These are phyloP conservation scores for Diplazon laetatorius DNA, from an alignment of 2,888 invertebrate genomes.

Conservation along the genomic window DNA sequence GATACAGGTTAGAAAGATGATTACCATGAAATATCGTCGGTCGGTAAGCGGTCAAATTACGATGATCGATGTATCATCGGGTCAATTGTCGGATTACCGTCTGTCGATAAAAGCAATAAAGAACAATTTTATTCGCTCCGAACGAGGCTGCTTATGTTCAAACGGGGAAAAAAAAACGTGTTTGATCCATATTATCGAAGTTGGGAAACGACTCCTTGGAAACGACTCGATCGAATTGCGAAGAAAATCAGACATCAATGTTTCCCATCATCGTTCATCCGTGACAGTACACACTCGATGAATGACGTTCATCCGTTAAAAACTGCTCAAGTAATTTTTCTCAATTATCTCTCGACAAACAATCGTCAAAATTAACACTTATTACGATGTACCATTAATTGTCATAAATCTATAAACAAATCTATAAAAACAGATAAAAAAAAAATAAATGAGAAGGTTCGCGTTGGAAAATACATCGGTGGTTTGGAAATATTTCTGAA, in stretches of 20 bases:
- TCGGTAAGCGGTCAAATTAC: no score
- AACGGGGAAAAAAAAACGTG: constrained; percentile 26
- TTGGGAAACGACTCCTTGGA: constrained; percentile 61
- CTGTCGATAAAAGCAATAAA: no score
- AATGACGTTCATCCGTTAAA: constrained; percentile 35
- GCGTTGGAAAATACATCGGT: neutral
- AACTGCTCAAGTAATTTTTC: constrained; percentile 18
- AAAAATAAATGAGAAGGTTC: neutral
- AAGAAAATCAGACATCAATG: constrained; percentile 46
- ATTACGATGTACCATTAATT: neutral
- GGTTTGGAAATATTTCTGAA: constrained; percentile 16
- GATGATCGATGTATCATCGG: no score
- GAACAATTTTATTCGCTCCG: no score
- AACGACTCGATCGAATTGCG: constrained; percentile 48
- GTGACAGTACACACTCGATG: constrained; percentile 43
- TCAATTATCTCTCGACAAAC: constrained; percentile 39
- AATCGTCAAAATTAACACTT: constrained; percentile 32
- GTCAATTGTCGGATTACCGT: no score
- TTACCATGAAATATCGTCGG: no score
- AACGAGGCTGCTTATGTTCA: neutral
- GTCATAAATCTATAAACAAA: constrained; percentile 1
- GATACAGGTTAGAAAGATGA: constrained; percentile 31
- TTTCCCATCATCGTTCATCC: constrained; percentile 21
- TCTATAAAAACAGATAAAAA: neutral
- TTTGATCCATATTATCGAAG: constrained; percentile 67